Evolutionary conservation across 2,113 vertebrate species (phyloP), one percentile per base, ranked within the genome.

Genomic region (Dipodomys ordii): DNA sequence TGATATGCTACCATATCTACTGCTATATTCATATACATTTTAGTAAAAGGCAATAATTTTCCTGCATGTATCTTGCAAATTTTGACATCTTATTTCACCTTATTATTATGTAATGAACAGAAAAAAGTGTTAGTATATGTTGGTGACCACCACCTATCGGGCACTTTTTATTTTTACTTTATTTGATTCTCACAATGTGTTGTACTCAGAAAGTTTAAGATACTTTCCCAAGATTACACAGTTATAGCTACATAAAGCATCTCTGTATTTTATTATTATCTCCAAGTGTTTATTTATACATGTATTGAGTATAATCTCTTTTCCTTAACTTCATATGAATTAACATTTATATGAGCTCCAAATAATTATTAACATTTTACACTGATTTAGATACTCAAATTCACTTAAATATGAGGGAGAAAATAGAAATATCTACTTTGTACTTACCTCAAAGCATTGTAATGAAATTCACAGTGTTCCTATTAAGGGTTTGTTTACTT

Each of bases 391-490:
- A 83, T 88, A 62, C 13, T 71, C 77, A 71, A 3, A 76, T 87
- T 89, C 49, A 53, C 28, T 60, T 85, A 89, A 83, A 89, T 12
- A 81, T 87, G 27, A 79, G 20, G 76, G 1, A 67, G 39, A 64
- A 53, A 6, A 79, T 73, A 85, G 12, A 53, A 53, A 53, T 53
- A 53, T 53, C 23, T 60, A 4, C 15, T 83, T 77, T 83, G 28
- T 78, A 44, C 22, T 91, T 77, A 65, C 8, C 73, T 53, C 0
- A 77, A 10, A 4, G 20, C 49, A 87, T 27, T 87, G 10, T 87
- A 79, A 67, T 87, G 69, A 94, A 92, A 80, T 85, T 93, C 18
- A 80, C 67, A 64, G 76, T 92, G 25, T 53, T 53, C 49, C 49
- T 53, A 53, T 53, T 11, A 13, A 53, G 49, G 12, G 12, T 53